Base-by-base conservation (phyloP, 2,888 invertebrate species). In the Rhogogaster chlorosoma region DNA sequence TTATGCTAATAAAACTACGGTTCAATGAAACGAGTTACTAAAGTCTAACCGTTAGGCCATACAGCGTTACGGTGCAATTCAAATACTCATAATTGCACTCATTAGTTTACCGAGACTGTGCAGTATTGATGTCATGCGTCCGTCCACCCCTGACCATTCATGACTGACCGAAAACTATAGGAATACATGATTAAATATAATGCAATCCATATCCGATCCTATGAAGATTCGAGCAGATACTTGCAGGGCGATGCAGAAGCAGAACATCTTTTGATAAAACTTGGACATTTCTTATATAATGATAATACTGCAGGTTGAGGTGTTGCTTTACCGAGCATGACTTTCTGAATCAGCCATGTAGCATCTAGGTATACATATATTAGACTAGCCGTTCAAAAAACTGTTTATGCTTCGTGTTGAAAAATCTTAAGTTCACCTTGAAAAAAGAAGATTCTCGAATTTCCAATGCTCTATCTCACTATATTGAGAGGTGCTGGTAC, bases 251-350 rank as follows among this genome's bases (percentile, higher is more conserved):
- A 22, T 22, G 42, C 22, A 22, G n/a, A 38, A 42, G 42, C 22
- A 4, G 9, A 29, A 29, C 15, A 9, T 53, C 9, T 22, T 53
- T 49, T 18, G 5, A 73, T n/a, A 38, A 77, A 77, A 77, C 77
- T 77, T 32, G 49, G 77, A 10, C 53, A 77, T 77, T 53, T 77
- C 77, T 77, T 53, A 77, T 29, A 32, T 5, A 10, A 26, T 32
- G 29, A 38, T 49, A 29, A 45, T 77, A 6, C 29, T 29, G 18
- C 26, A 29, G n/a, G 6, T 53, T 15, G 53, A 77, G 49, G 77
- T 26, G n/a, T n/a, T 77, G 77, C 26, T 45, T 75, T 45, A 75
- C 75, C 29, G 15, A 75, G 45, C 77, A 49, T 77, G 49, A 77
- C 77, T 77, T 18, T n/a, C 32, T 4, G 32, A 29, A 75, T 77